phyloP scores from a whole-genome alignment of 2,888 invertebrate genomes.

The Tetheella fluctuosa region DNA sequence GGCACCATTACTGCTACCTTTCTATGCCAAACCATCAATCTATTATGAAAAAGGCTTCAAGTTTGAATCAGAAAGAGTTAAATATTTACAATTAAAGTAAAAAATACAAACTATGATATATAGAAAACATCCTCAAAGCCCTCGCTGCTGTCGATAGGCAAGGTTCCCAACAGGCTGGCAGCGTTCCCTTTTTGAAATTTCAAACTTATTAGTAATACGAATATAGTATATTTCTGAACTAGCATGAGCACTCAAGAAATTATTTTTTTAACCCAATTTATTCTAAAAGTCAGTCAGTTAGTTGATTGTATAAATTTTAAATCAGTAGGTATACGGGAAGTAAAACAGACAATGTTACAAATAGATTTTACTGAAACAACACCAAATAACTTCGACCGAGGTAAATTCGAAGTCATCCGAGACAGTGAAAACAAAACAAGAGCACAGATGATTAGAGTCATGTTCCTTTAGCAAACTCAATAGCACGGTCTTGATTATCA shows the following conservation, averaged over 20 bases:
- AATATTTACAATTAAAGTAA: no score
- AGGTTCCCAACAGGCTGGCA: no score
- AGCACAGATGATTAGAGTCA: neutral
- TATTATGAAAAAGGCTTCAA: no score
- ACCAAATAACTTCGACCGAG: neutral
- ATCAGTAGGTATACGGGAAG: neutral
- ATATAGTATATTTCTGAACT: neutral
- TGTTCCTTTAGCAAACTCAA: neutral
- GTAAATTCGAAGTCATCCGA: neutral
- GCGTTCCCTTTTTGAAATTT: no score
- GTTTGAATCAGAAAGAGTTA: no score
- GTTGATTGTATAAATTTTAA: neutral
- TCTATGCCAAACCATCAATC: no score
- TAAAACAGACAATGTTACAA: neutral
- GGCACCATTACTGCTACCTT: no score
- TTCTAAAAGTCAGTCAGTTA: neutral
- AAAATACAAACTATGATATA: no score
- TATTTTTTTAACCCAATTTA: neutral
- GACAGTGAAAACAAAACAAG: neutral
- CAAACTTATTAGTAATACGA: neutral
- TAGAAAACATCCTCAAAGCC: no score
- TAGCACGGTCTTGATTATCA: conserved; percentile 22
- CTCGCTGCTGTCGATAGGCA: no score
- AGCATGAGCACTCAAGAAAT: neutral
- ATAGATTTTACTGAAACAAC: neutral